These are phyloP conservation scores for Hippasteria phrygiana DNA, from an alignment of 53 echinoderm and acorn worm species.

Conservation along the genomic window DNA sequence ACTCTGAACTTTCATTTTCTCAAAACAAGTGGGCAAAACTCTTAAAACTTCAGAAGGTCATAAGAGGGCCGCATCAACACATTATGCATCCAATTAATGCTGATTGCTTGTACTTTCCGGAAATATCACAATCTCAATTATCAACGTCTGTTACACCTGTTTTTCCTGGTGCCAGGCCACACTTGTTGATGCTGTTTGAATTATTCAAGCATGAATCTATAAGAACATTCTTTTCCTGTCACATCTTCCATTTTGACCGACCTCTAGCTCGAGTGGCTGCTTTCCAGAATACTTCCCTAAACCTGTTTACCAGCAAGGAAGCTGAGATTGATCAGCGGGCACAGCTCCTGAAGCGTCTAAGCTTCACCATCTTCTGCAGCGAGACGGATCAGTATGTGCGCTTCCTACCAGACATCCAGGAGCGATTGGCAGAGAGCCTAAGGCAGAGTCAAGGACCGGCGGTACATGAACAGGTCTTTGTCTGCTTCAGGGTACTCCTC, in stretches of 20 bases:
- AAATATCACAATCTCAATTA: too few species aligned
- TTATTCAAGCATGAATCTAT: too few species aligned
- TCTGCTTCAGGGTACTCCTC: conserved; percentile 91
- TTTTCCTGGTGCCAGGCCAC: too few species aligned
- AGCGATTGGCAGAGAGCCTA: conserved; percentile 92
- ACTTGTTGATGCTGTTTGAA: too few species aligned
- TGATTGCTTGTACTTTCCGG: too few species aligned
- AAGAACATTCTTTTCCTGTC: too few species aligned
- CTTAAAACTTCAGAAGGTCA: too few species aligned
- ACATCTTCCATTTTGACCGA: background rate
- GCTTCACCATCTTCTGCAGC: conserved; percentile 93
- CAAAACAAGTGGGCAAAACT: too few species aligned
- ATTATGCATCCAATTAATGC: too few species aligned
- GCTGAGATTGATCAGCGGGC: conserved; percentile 94
- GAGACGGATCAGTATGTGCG: conserved; percentile 94
- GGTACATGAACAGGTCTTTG: conserved; percentile 96
- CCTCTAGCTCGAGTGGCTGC: conserved; percentile 91
- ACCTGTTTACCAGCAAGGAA: conserved; percentile 95
- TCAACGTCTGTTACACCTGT: too few species aligned
- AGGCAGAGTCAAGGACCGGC: conserved; percentile 83
- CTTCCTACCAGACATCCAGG: conserved; percentile 91
- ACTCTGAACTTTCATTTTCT: too few species aligned
- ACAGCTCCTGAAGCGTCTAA: conserved; percentile 90
- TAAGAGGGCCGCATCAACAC: too few species aligned
- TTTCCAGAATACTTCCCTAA: conserved; percentile 96